phyloP scores from a whole-genome alignment of 1,140 invertebrate genomes.

The Microplitis demolitor region DNA sequence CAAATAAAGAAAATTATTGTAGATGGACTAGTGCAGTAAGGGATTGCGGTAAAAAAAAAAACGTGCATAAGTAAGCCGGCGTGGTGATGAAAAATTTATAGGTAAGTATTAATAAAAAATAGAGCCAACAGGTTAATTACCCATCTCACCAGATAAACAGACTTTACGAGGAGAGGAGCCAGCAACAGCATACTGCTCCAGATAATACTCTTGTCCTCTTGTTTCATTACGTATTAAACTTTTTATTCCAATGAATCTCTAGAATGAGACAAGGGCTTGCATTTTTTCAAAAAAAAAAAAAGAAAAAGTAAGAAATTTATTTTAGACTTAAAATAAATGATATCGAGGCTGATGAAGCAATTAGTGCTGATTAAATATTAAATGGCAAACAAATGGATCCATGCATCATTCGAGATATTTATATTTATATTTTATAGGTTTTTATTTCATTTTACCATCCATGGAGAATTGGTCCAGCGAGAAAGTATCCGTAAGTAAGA shows the following conservation, averaged over 20 bases:
- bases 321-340: background rate
- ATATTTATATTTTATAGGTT: background rate
- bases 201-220: background rate
- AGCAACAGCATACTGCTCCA: conserved; percentile 7
- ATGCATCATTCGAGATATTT: background rate
- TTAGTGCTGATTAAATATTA: conserved; percentile 1
- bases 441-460: conserved; percentile 42
- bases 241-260: conserved; percentile 6
- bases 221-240: background rate
- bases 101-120: background rate
- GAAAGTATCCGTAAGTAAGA: conserved; percentile 47
- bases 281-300: background rate
- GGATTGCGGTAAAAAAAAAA: conserved; percentile 1
- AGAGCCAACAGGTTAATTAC: conserved; percentile 2
- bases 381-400: background rate
- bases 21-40: background rate
- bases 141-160: conserved; percentile 37
- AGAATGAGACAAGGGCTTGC: conserved; percentile 4
- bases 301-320: background rate
- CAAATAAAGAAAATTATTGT: background rate
- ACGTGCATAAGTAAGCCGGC: background rate
- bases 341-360: background rate
- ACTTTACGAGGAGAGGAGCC: background rate
- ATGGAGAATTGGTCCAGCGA: conserved; percentile 51
- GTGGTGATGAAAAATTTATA: too few species aligned